Evolutionary conservation across 2,888 invertebrate species (phyloP), one percentile per base, ranked within the genome.

Genomic region (Hedya salicella): DNA sequence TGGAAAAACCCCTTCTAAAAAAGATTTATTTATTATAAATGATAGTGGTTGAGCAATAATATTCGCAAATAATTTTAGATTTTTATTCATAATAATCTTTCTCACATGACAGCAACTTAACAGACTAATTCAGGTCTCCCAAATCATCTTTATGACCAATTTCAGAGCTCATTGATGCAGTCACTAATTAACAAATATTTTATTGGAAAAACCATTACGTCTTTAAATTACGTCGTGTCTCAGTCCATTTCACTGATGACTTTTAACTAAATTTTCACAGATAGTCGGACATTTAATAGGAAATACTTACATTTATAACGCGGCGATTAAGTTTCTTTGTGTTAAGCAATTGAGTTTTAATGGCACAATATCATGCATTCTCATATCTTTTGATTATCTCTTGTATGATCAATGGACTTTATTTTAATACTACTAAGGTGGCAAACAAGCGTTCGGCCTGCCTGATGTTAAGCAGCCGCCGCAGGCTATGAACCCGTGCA

Each of bases 271-370:
- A n/a, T 3, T 60, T 46, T 16, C 16, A 39, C 25, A 40, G 50
- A 17, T 39, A 42, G 21, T 14, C 44, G 44, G 44, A 44, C 21
- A 53, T 36, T 53, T 39, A 60, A 46, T 52, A 44, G 13, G 53
- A 59, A 65, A 60, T 65, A 60, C 46, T 60, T 19, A 21, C 30
- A 60, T 59, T 59, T 65, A 60, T 59, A 59, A 59, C 21, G 25
- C 46, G 11, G 16, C 21, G 13, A 65, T 59, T 52, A 59, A 39
- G 46, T 65, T 65, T 59, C 50, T 60, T 66, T 30, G 36, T 16
- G 44, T n/a, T n/a, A n/a, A n/a, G n/a, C n/a, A n/a, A n/a, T n/a
- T 61, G n/a, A 30, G 32, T 39, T 66, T 39, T 64, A 64, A 61
- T 59, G 63, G 53, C 54, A 1, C 13, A 21, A 30, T 39, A 54